These are phyloP conservation scores for Gryllus longicercus DNA, from an alignment of 2,888 invertebrate genomes.

Conservation along the genomic window DNA sequence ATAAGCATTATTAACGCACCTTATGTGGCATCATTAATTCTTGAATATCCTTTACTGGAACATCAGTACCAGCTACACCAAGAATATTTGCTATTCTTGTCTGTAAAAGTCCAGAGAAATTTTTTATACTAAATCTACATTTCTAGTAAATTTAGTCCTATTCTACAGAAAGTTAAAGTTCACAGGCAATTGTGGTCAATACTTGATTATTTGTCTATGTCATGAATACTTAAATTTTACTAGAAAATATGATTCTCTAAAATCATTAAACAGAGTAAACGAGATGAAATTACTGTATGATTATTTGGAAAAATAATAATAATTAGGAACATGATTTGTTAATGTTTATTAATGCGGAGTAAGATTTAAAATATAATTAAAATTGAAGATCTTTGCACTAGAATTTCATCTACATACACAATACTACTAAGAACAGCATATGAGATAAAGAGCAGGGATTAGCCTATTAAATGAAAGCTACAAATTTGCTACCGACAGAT, in stretches of 20 bases:
- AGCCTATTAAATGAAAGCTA: conserved; percentile 17
- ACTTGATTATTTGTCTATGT: not conserved
- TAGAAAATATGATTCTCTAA: too few species aligned
- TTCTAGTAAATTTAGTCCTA: not conserved
- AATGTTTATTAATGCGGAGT: not conserved
- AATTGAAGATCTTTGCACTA: not conserved
- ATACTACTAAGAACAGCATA: conserved; percentile 18
- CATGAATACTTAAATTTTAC: too few species aligned
- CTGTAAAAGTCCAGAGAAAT: conserved; percentile 29
- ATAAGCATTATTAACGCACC: conserved; percentile 29
- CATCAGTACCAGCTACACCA: conserved; percentile 39
- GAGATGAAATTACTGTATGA: not conserved
- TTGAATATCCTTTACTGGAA: conserved; percentile 37
- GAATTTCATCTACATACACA: not conserved
- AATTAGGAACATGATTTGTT: not conserved
- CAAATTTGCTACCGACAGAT: conserved; percentile 8
- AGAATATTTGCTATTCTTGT: conserved; percentile 37
- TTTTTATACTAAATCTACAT: not conserved
- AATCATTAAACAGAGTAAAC: not conserved
- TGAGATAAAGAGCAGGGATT: conserved; percentile 11
- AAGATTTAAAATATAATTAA: not conserved
- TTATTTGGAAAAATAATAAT: not conserved
- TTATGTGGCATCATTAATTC: conserved; percentile 37
- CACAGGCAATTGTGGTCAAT: not conserved
- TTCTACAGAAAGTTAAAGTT: not conserved